Evolutionary conservation across 2,888 invertebrate genomes (phyloP).

Genomic region (Megastigmus dorsalis): DNA sequence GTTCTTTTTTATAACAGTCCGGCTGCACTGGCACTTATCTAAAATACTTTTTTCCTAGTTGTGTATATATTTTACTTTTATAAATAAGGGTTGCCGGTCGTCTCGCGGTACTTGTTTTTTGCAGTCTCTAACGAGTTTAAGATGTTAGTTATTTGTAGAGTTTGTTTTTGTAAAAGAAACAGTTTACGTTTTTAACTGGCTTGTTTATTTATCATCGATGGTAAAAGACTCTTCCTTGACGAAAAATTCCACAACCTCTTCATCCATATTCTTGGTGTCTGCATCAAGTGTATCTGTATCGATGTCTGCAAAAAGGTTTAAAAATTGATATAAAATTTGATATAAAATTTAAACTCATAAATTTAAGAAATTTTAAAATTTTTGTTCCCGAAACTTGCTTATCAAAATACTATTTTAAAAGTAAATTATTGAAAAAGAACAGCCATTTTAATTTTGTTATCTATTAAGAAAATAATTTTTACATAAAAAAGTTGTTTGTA

Average conservation of each 20-base stretch:
- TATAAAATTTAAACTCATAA: not conserved
- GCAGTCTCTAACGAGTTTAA: not conserved
- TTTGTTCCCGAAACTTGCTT: too few species aligned
- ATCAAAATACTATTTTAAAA: not conserved
- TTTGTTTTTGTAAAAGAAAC: conserved; percentile 24
- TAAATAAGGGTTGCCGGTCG: not conserved
- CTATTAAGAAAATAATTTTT: too few species aligned
- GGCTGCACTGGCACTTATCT: conserved; percentile 23
- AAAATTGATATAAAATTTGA: not conserved
- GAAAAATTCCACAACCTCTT: conserved; percentile 98
- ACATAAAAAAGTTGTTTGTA: conserved; percentile 61
- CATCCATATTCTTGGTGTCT: conserved; percentile 90
- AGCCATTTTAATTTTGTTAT: too few species aligned
- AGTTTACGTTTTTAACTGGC: not conserved
- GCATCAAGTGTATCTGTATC: conserved; percentile 95
- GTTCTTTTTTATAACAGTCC: conserved; percentile 22
- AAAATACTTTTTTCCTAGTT: conserved; percentile 43
- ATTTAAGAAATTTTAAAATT: too few species aligned
- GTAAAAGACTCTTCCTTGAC: conserved; percentile 93
- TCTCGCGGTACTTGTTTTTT: conserved; percentile 14
- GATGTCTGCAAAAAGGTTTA: conserved; percentile 80
- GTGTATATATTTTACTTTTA: not conserved
- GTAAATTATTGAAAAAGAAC: too few species aligned
- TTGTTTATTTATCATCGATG: conserved; percentile 79
- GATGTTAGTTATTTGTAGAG: conserved; percentile 5